Base-by-base conservation (phyloP, 2,888 invertebrate genomes). In the Tubulanus polymorphus region DNA sequence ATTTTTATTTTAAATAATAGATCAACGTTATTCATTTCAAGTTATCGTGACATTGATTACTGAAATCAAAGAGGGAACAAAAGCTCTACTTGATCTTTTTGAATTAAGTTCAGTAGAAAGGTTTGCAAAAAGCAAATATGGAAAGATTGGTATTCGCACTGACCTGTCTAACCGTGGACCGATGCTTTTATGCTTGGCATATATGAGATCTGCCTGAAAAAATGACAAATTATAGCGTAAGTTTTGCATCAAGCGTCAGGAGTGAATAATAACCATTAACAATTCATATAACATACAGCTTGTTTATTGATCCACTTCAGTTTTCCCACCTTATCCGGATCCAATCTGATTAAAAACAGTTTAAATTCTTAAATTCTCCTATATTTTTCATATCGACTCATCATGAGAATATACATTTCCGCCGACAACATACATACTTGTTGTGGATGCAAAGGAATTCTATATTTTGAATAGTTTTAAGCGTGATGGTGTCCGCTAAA, bases 391-490 rank as follows among this genome's bases (percentile, higher is more conserved):
- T n/a, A n/a, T n/a, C n/a, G n/a, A 46, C 45, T 20, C 41, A 61
- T 57, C 66, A 66, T 27, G 66, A 65, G 47, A 66, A 56, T 51
- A 64, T 66, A 10, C 50, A 2, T 61, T 59, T 1, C 62, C 60
- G 35, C 57, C 61, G n/a, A 35, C 10, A 35, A n/a, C 10, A 35
- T 12, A 10, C 48, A 18, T 49, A 57, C 61, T 47, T 61, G 15
- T 66, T 51, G 27, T 84, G 83, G 3, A 71, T 63, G 66, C 85
- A 85, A 18, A 81, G 63, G 15, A 81, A 70, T 5, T 64, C 63
- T 3, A 74, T 68, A 65, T 83, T 82, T 59, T 83, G 80, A 18
- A 85, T 79, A 8, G 79, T 73, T 18, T 78, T 67, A 3, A 81
- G 73, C 32, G 68, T 72, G 8, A 62, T 56, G 5, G 70, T 69